phyloP scores from a whole-genome alignment of 2,888 invertebrate genomes.

The Mimumesa dahlbomi region DNA sequence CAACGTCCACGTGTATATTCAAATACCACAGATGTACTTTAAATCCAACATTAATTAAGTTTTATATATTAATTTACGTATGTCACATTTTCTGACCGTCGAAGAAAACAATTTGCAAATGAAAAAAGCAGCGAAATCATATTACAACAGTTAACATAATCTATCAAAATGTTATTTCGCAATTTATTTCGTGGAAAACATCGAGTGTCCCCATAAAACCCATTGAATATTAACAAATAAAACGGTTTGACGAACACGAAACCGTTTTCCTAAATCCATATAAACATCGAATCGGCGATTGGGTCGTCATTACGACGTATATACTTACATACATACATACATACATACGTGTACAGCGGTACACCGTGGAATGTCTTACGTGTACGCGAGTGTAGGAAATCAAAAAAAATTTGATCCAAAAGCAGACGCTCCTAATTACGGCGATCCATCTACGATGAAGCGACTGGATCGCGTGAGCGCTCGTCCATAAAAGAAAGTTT shows the following conservation, averaged over 20 bases:
- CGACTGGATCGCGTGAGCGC: conserved; percentile 15
- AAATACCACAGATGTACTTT: too few relatives aligned
- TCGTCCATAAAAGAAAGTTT: conserved; percentile 23
- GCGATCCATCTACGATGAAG: conserved; percentile 27
- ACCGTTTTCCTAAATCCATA: conserved; percentile 16
- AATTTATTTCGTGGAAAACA: not conserved
- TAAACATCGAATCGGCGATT: conserved; percentile 17
- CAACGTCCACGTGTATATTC: too few relatives aligned
- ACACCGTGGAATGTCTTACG: not conserved
- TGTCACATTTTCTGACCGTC: too few relatives aligned
- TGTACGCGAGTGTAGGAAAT: not conserved
- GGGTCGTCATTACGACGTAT: too few relatives aligned
- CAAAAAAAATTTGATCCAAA: conserved; percentile 18
- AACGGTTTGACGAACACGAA: not conserved
- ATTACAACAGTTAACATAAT: too few relatives aligned
- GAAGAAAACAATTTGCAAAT: too few relatives aligned
- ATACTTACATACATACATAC: too few relatives aligned
- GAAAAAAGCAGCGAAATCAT: too few relatives aligned
- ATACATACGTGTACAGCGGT: too few relatives aligned
- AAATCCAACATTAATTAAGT: too few relatives aligned
- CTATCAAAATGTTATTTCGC: too few relatives aligned
- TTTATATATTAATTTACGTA: too few relatives aligned
- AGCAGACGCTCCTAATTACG: conserved; percentile 33
- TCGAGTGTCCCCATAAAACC: not conserved
- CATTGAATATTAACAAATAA: not conserved